Evolutionary conservation across 2,797 vertebrate species (phyloP).

Genomic region (Jordanella pulchra): DNA sequence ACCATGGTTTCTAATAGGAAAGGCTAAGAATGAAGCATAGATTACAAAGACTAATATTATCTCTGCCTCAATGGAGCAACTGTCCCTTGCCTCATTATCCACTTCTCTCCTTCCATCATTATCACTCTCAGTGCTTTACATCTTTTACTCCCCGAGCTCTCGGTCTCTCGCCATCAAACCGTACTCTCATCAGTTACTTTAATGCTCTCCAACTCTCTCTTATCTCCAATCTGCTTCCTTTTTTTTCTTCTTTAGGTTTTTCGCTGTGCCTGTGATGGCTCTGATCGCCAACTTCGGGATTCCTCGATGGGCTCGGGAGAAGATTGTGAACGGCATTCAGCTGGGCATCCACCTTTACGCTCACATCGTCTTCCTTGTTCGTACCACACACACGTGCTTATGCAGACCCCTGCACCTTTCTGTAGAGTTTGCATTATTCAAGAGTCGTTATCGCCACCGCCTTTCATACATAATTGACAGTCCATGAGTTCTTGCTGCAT

Average conservation of each 20-base stretch:
- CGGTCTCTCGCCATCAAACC: conserved; percentile 29
- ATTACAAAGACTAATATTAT: conserved; percentile 68
- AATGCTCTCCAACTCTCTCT: conserved; percentile 16
- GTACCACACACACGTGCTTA: conserved; percentile 43
- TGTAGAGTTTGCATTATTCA: conserved; percentile 43
- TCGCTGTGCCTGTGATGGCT: conserved; percentile 91
- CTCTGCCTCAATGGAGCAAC: conserved; percentile 40
- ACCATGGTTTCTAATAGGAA: conserved; percentile 32
- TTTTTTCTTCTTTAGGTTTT: conserved; percentile 82
- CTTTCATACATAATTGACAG: conserved; percentile 63
- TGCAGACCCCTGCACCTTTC: conserved; percentile 22
- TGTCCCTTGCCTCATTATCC: conserved; percentile 64
- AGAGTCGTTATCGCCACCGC: conserved; percentile 47
- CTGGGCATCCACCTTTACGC: conserved; percentile 92
- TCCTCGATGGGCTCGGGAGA: conserved; percentile 93
- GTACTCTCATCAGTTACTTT: conserved; percentile 32
- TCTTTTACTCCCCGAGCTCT: conserved; percentile 27
- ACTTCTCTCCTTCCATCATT: conserved; percentile 35
- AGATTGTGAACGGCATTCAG: conserved; percentile 95
- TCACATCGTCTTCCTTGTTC: conserved; percentile 89
- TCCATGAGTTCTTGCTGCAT: conserved; percentile 48
- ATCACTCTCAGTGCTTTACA: conserved; percentile 40
- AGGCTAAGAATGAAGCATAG: conserved; percentile 50
- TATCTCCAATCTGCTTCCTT: conserved; percentile 27
- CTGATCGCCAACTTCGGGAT: conserved; percentile 94